Evolutionary conservation across 2,797 vertebrate genomes (phyloP).

Genomic region (Leptoclinus maculatus): DNA sequence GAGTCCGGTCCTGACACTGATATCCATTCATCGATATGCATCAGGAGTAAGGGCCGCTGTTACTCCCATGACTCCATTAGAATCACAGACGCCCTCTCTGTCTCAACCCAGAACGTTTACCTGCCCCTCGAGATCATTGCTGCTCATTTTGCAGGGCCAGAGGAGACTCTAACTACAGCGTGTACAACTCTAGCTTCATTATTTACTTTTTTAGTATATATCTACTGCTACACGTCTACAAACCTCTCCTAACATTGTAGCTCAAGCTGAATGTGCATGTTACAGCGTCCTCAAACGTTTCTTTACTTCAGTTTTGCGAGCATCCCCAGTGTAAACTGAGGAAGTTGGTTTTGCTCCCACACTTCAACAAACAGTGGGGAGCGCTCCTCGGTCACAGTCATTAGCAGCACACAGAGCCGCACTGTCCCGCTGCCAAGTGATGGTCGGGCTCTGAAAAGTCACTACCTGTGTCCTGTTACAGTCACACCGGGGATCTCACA

Average conservation of each 20-base stretch:
- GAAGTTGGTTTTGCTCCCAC: constrained; percentile 67
- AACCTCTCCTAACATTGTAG: no score
- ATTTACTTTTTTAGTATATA: not conserved
- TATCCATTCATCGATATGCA: constrained; percentile 74
- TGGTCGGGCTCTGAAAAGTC: constrained; percentile 28
- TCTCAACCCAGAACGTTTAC: not conserved
- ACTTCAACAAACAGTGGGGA: constrained; percentile 54
- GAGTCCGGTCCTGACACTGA: constrained; percentile 57
- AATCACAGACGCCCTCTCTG: constrained; percentile 54
- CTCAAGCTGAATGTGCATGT: not conserved
- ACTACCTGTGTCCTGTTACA: constrained; percentile 60
- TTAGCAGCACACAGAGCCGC: constrained; percentile 60
- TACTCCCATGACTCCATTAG: constrained; percentile 51
- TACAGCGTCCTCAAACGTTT: not conserved
- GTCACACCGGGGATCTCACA: not conserved
- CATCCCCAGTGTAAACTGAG: constrained; percentile 2
- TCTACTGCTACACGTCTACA: not conserved
- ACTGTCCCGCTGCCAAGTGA: constrained; percentile 64
- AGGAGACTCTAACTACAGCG: not conserved
- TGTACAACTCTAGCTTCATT: not conserved
- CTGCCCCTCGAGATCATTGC: not conserved
- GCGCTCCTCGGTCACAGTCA: constrained; percentile 39
- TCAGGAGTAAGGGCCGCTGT: constrained; percentile 75
- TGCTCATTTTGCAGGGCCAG: not conserved
- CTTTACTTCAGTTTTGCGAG: constrained; percentile 5